Evolutionary conservation across 2,888 invertebrate species (phyloP).

Genomic region (Embidobia sp.): DNA sequence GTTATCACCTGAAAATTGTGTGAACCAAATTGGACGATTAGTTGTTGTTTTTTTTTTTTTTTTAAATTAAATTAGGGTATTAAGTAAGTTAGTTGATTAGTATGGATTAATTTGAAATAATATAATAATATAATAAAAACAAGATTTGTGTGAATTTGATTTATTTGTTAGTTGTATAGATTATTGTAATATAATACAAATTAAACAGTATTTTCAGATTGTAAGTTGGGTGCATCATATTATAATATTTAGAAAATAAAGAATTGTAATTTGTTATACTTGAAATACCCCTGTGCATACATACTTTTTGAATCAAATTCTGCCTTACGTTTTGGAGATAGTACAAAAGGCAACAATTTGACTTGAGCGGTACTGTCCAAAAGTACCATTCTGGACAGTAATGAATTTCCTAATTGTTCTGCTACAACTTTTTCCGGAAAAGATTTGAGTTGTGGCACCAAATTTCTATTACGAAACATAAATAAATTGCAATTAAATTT

Average conservation of each 20-base stretch:
- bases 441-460: slow-evolving; percentile 86
- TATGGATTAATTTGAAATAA: too few relatives aligned
- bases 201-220: too few relatives aligned
- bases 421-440: slow-evolving; percentile 93
- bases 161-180: too few relatives aligned
- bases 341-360: slow-evolving; percentile 87
- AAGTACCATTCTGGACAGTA: slow-evolving; percentile 92
- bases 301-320: slow-evolving; percentile 25
- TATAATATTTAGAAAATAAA: slow-evolving; percentile 2
- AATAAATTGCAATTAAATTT: too few relatives aligned
- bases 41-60: background rate
- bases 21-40: too few relatives aligned
- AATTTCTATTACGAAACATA: slow-evolving; percentile 80
- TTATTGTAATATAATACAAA: too few relatives aligned
- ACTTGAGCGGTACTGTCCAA: slow-evolving; percentile 90
- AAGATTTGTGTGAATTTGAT: too few relatives aligned
- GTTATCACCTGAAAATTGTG: slow-evolving; percentile 73
- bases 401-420: slow-evolving; percentile 88
- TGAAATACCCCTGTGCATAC: slow-evolving; percentile 45
- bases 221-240: too few relatives aligned
- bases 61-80: slow-evolving; percentile 1
- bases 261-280: slow-evolving; percentile 11
- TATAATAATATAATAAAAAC: too few relatives aligned
- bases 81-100: slow-evolving; percentile 2
- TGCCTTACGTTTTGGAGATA: slow-evolving; percentile 87